A percentile compares a stretch with the other conserved stretches of the same genome.
These are phyloP conservation scores for Bacillus rossius DNA, from an alignment of 1,140 invertebrate genomes.

Conservation along the genomic window DNA sequence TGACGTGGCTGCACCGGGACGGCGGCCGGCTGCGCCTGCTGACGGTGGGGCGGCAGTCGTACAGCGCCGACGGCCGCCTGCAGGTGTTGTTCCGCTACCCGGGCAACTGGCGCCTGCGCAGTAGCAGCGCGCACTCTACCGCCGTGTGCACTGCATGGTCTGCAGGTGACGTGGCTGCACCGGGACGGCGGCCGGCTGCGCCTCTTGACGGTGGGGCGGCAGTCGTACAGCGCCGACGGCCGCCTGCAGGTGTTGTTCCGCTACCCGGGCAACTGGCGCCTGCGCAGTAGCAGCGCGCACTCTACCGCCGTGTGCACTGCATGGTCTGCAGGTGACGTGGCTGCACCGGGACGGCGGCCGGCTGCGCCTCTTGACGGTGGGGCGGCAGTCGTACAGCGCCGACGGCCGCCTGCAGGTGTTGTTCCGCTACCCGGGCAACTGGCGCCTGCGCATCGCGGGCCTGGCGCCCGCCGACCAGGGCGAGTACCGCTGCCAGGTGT, in stretches of 20 bases:
- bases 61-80: slow-evolving; percentile 60
- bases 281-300: slow-evolving; percentile 69
- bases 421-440: slow-evolving; percentile 66
- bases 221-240: slow-evolving; percentile 64
- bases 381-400: slow-evolving; percentile 62
- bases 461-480: slow-evolving; percentile 67
- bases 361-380: slow-evolving; percentile 71
- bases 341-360: slow-evolving; percentile 56
- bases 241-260: slow-evolving; percentile 48
- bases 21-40: slow-evolving; percentile 63
- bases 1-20: slow-evolving; percentile 69
- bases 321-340: slow-evolving; percentile 74
- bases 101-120: slow-evolving; percentile 77
- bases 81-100: slow-evolving; percentile 52
- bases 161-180: slow-evolving; percentile 83
- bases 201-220: slow-evolving; percentile 67
- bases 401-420: slow-evolving; percentile 52
- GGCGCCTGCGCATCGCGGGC: slow-evolving; percentile 71
- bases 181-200: slow-evolving; percentile 62
- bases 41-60: slow-evolving; percentile 65
- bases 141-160: slow-evolving; percentile 70
- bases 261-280: slow-evolving; percentile 72
- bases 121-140: slow-evolving; percentile 62
- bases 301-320: slow-evolving; percentile 66
- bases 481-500: slow-evolving; percentile 79